A percentile compares a stretch with the other conserved stretches of the same genome.
Evolutionary conservation across 2,888 invertebrate genomes (phyloP).

Genomic region (Nesidiocoris tenuis): DNA sequence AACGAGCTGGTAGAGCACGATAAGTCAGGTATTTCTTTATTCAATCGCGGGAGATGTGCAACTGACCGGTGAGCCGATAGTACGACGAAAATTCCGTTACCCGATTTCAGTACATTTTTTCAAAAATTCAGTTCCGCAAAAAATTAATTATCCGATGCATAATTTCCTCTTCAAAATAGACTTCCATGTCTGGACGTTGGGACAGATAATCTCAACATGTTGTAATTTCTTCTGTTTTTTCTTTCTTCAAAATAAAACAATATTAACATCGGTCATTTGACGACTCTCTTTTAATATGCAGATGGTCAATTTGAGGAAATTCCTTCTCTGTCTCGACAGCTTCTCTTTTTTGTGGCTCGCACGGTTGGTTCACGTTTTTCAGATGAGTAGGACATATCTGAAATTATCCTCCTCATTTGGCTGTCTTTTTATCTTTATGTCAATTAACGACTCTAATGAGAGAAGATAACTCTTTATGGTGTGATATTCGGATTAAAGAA

Average conservation of each 20-base stretch:
- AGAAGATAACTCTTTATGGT: slow-evolving; percentile 27
- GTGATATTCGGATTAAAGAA: slow-evolving; percentile 40
- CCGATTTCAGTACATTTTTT: too few species aligned
- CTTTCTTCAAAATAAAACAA: slow-evolving; percentile 22
- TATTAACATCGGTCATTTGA: slow-evolving; percentile 4
- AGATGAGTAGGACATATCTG: slow-evolving; percentile 28
- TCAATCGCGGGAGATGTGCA: slow-evolving; percentile 20
- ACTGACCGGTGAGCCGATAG: slow-evolving; percentile 35
- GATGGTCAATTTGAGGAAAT: neutral
- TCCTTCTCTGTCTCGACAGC: neutral
- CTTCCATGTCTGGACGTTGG: slow-evolving; percentile 27
- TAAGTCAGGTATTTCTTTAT: slow-evolving; percentile 32
- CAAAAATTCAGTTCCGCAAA: too few species aligned
- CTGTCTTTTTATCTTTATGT: slow-evolving; percentile 35
- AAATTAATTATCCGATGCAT: too few species aligned
- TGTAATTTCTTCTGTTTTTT: slow-evolving; percentile 4
- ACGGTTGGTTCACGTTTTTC: slow-evolving; percentile 13
- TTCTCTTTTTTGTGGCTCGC: slow-evolving; percentile 13
- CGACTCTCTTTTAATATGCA: slow-evolving; percentile 31
- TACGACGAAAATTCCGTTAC: too few species aligned
- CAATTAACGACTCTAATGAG: slow-evolving; percentile 39
- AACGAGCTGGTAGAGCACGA: slow-evolving; percentile 6
- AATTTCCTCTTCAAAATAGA: too few species aligned
- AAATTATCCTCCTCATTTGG: slow-evolving; percentile 9
- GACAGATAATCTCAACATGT: slow-evolving; percentile 31